A percentile compares a stretch with the other conserved stretches of the same genome.
Conservation (phyloP, 2,113 vertebrate genomes). For the Phasianus colchicus region DNA sequence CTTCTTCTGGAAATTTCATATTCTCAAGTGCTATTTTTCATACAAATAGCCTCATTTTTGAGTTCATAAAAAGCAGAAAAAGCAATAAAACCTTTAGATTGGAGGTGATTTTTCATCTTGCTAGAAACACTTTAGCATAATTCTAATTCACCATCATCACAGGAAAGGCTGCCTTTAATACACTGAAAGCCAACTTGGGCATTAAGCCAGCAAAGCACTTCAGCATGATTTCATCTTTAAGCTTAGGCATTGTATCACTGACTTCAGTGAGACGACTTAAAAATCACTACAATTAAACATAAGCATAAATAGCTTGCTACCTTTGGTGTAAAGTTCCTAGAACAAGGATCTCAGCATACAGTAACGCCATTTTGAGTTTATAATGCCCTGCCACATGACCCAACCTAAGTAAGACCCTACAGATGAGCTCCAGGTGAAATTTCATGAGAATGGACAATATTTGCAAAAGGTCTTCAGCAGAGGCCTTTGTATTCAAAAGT, state of each 20-base stretch:
- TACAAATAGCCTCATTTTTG: slow-evolving; percentile 32
- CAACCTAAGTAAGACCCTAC: background rate
- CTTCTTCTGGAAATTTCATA: slow-evolving; percentile 47
- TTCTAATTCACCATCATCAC: slow-evolving; percentile 52
- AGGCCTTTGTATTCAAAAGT: slow-evolving; percentile 26
- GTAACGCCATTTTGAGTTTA: background rate
- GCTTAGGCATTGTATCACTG: background rate
- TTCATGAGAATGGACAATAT: slow-evolving; percentile 1
- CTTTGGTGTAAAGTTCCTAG: background rate
- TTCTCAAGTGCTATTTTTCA: slow-evolving; percentile 43
- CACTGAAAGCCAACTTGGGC: slow-evolving; percentile 47
- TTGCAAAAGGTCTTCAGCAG: slow-evolving; percentile 32
- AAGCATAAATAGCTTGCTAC: background rate
- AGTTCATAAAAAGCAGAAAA: slow-evolving; percentile 53
- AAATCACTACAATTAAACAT: slow-evolving; percentile 24
- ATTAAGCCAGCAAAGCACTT: slow-evolving; percentile 64
- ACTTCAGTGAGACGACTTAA: background rate
- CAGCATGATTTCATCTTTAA: slow-evolving; percentile 46
- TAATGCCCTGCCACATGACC: background rate
- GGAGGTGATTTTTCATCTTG: slow-evolving; percentile 57
- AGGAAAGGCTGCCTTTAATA: slow-evolving; percentile 39
- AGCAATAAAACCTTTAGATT: slow-evolving; percentile 58
- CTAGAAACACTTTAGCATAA: slow-evolving; percentile 50
- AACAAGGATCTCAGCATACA: background rate
- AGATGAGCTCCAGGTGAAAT: slow-evolving; percentile 53